Base-by-base conservation (phyloP, 2,888 invertebrate genomes). In the Leucozona laternaria region DNA sequence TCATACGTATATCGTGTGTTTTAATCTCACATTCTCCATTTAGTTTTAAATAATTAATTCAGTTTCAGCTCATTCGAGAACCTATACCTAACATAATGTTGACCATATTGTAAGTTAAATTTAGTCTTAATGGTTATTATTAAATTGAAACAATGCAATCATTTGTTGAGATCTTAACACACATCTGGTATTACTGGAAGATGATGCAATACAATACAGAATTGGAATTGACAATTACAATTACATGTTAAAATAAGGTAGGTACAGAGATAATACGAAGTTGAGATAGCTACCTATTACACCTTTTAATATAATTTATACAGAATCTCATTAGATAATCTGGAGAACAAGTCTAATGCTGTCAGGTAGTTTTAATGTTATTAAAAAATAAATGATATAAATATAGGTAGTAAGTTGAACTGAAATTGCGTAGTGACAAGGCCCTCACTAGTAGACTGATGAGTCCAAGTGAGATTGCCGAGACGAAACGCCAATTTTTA, bases 151-250 rank as follows among this genome's bases (percentile, higher is more conserved):
- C 7, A 58, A 20, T 58, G 8, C 31, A 5, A 7, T 31, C 8
- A 20, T 34, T 34, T 34, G 10, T 28, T 43, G 8, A 15, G 11
- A 22, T 40, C 7, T 7, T 28, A 28, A n/a, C 20, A 34, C 28
- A 71, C 4, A 57, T 31, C 43, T 28, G 45, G 45, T 43, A 43
- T 34, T 22, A 57, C 13, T 31, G 17, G 43, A 31, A 58, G 57
- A 71, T 71, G 71, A 71, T 71, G 71, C 57, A 71, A 71, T 71
- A 57, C 1, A 13, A 20, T 10, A 58, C 13, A 11, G 31, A 45
- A 58, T 22, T 58, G 20, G 37, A 28, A 58, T 37, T 58, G 7
- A 4, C 11, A 15, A 55, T 55, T 70, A 43, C 40, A 55, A 17
- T 20, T 2, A 58, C 13, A 11, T 22, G 0, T 0, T 50, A 20